These are phyloP conservation scores for Furcula furcula DNA, from an alignment of 2,888 invertebrate genomes.

Conservation along the genomic window DNA sequence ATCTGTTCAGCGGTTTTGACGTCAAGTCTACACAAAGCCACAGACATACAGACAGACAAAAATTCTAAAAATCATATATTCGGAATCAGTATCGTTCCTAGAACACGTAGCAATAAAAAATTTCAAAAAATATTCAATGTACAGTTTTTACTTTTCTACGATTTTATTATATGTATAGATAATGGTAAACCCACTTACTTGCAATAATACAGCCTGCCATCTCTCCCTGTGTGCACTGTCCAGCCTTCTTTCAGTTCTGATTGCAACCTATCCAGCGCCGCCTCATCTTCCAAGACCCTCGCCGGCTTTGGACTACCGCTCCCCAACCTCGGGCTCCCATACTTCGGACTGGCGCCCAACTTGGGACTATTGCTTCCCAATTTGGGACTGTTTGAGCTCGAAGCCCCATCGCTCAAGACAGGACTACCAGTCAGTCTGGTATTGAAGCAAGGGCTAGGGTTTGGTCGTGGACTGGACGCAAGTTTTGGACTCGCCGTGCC, in stretches of 20 bases:
- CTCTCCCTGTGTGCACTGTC: constrained; percentile 89
- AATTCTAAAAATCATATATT: too few species aligned
- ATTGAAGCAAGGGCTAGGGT: constrained; percentile 32
- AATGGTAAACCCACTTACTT: constrained; percentile 86
- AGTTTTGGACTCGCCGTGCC: constrained; percentile 73
- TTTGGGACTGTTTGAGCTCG: constrained; percentile 45
- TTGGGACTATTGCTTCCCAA: constrained; percentile 43
- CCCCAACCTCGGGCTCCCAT: constrained; percentile 68
- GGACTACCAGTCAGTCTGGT: constrained; percentile 53
- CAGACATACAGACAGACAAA: too few species aligned
- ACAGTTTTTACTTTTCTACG: too few species aligned
- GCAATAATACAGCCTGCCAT: constrained; percentile 94
- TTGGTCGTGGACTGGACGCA: constrained; percentile 57
- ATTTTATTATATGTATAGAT: too few species aligned
- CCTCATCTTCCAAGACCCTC: constrained; percentile 59
- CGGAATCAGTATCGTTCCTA: too few species aligned
- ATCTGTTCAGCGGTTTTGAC: too few species aligned
- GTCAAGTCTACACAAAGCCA: too few species aligned
- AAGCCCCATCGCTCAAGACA: constrained; percentile 39
- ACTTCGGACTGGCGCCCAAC: constrained; percentile 64
- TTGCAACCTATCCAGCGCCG: constrained; percentile 80
- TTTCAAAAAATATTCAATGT: too few species aligned
- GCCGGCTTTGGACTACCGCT: constrained; percentile 65
- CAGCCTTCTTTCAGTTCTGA: constrained; percentile 86
- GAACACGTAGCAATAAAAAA: too few species aligned